Conservation (phyloP, 2,888 invertebrate genomes). For the Hypercompe scribonia region DNA sequence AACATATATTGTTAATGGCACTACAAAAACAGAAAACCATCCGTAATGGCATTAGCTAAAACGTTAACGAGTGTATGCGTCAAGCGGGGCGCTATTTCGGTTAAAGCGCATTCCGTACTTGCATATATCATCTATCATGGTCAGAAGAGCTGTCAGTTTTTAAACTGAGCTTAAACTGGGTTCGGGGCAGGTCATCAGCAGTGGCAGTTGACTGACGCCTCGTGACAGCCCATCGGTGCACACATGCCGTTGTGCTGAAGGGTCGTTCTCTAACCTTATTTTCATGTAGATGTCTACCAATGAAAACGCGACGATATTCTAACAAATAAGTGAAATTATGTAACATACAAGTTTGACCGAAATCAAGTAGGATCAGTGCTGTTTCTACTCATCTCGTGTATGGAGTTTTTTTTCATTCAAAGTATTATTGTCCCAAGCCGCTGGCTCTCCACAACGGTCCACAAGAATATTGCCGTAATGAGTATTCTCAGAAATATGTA, state of each 20-base stretch:
- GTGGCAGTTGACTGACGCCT: constrained; percentile 79
- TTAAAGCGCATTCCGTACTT: constrained; percentile 67
- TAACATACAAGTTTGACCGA: constrained; percentile 1
- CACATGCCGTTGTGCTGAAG: constrained; percentile 59
- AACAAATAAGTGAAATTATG: not conserved
- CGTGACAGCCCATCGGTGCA: constrained; percentile 69
- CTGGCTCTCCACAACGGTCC: constrained; percentile 48
- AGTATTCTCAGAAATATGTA: constrained; percentile 57
- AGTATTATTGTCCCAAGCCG: constrained; percentile 60
- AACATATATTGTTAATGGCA: constrained; percentile 60
- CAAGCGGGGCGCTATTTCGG: constrained; percentile 69
- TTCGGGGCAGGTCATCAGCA: constrained; percentile 67
- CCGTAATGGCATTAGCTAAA: constrained; percentile 71
- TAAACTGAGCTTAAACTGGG: constrained; percentile 77
- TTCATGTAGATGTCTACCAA: constrained; percentile 20
- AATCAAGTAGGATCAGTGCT: constrained; percentile 22
- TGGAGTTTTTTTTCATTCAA: constrained; percentile 55
- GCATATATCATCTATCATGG: constrained; percentile 77
- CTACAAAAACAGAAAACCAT: constrained; percentile 58
- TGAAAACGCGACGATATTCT: constrained; percentile 12
- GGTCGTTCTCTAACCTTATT: constrained; percentile 61
- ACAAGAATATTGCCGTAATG: constrained; percentile 37
- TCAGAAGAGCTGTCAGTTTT: constrained; percentile 73
- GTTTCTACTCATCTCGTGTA: constrained; percentile 51
- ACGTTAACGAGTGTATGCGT: constrained; percentile 67